These are phyloP conservation scores for Eupithecia exiguata DNA, from an alignment of 2,888 invertebrate genomes.

Conservation along the genomic window DNA sequence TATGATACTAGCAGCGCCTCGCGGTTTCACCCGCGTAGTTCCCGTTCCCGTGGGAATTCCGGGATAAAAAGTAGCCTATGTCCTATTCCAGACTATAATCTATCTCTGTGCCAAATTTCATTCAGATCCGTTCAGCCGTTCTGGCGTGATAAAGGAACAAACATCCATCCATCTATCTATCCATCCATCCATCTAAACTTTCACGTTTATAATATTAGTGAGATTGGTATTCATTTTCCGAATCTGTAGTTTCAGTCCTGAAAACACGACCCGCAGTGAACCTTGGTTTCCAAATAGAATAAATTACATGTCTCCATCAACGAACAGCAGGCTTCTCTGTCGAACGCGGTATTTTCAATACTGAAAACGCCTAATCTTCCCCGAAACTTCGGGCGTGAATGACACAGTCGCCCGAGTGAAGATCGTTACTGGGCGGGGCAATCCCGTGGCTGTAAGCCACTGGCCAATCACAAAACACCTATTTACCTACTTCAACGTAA, in stretches of 20 bases:
- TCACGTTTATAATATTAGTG: too few species aligned
- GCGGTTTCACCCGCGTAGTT: too few species aligned
- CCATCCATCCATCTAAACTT: too few species aligned
- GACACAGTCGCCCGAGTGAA: constrained; percentile 52
- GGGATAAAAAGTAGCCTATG: too few species aligned
- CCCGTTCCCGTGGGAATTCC: too few species aligned
- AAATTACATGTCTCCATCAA: neutral
- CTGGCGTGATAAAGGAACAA: too few species aligned
- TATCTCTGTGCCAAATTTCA: too few species aligned
- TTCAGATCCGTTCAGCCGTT: too few species aligned
- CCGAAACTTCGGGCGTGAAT: constrained; percentile 39
- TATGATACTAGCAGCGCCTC: too few species aligned
- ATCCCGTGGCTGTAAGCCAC: constrained; percentile 40
- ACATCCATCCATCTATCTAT: too few species aligned
- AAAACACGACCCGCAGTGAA: neutral
- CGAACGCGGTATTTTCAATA: neutral
- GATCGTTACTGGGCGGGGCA: constrained; percentile 73
- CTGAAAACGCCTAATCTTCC: constrained; percentile 30
- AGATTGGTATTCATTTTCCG: too few species aligned
- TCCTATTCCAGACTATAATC: too few species aligned
- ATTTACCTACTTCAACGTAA: constrained; percentile 62
- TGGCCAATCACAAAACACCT: constrained; percentile 66
- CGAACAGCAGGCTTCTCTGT: neutral
- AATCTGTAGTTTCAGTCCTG: neutral
- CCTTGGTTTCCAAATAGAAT: neutral